These are phyloP conservation scores for Subanguina moxae DNA, from an alignment of 1,140 invertebrate genomes.

Conservation along the genomic window DNA sequence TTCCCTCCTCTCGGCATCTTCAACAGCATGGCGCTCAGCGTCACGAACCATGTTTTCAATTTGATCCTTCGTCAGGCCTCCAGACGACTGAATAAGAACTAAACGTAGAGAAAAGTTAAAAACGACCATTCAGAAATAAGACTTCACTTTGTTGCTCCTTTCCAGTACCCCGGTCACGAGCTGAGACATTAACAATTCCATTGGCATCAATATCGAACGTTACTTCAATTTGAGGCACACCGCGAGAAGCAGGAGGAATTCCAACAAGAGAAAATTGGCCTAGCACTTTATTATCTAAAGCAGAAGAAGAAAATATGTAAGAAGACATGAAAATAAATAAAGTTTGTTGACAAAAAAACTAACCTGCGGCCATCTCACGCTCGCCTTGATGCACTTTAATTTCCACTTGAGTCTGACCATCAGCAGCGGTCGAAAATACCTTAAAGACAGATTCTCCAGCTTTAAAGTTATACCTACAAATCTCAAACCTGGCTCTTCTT, in stretches of 20 bases:
- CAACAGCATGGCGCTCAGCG: slow-evolving; percentile 88
- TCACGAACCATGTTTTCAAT: slow-evolving; percentile 99
- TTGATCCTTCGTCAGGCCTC: slow-evolving; percentile 96
- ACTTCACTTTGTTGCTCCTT: slow-evolving; percentile 68
- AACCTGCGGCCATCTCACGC: slow-evolving; percentile 79
- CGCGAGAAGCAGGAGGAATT: slow-evolving; percentile 63
- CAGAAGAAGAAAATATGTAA: too few relatives aligned
- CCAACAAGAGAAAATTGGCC: slow-evolving; percentile 78
- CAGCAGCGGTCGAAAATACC: slow-evolving; percentile 68
- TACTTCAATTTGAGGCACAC: slow-evolving; percentile 66
- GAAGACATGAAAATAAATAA: too few relatives aligned
- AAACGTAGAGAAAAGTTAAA: slow-evolving; percentile 20
- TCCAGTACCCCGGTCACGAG: slow-evolving; percentile 71
- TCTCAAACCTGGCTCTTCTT: slow-evolving; percentile 81
- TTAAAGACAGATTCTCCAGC: not conserved
- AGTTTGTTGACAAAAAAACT: too few relatives aligned
- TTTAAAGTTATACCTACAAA: not conserved
- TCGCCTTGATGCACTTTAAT: slow-evolving; percentile 91
- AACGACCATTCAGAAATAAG: slow-evolving; percentile 18
- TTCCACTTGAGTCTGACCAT: slow-evolving; percentile 82
- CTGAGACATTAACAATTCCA: slow-evolving; percentile 61
- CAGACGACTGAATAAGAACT: slow-evolving; percentile 98
- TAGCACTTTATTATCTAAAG: slow-evolving; percentile 76
- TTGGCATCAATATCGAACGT: slow-evolving; percentile 68
- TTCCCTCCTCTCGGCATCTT: slow-evolving; percentile 84